Evolutionary conservation across 1,140 invertebrate genomes (phyloP).

Genomic region (Drosophila athabasca): DNA sequence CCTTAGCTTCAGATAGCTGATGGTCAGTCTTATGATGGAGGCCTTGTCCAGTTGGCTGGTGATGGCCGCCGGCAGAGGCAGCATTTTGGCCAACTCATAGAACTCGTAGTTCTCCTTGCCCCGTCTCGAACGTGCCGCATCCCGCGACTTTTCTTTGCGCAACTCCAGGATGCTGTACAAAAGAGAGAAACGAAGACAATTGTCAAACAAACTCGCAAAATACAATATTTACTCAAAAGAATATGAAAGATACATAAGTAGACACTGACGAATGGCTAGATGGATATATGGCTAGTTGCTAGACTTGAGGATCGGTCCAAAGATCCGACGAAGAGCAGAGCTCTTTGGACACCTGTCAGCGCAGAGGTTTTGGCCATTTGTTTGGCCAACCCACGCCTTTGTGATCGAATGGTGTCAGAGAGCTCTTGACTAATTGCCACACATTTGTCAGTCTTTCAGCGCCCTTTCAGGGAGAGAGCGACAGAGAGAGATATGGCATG

Average conservation of each 20-base stretch:
- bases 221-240: slow-evolving; percentile 11
- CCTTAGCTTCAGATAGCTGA: slow-evolving; percentile 97
- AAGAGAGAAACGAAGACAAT: slow-evolving; percentile 52
- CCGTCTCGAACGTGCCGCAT: slow-evolving; percentile 96
- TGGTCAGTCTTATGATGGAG: slow-evolving; percentile 98
- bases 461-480: not conserved
- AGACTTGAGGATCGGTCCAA: slow-evolving; percentile 12
- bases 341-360: slow-evolving; percentile 50
- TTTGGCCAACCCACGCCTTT: slow-evolving; percentile 49
- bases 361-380: slow-evolving; percentile 59
- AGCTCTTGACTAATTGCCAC: slow-evolving; percentile 61
- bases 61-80: slow-evolving; percentile 97
- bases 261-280: slow-evolving; percentile 65
- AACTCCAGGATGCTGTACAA: slow-evolving; percentile 96
- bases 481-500: slow-evolving; percentile 10
- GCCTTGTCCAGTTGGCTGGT: slow-evolving; percentile 99
- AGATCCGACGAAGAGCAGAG: not conserved
- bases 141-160: slow-evolving; percentile 97
- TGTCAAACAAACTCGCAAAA: not conserved
- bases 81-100: slow-evolving; percentile 98
- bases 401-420: slow-evolving; percentile 76
- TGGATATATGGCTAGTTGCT: not conserved
- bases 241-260: slow-evolving; percentile 54
- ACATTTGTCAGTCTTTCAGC: slow-evolving; percentile 73
- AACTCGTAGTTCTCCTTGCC: slow-evolving; percentile 99